A percentile compares a stretch with the other conserved stretches of the same genome.
Conservation (phyloP, 1,140 invertebrate species). For the Proctacanthus coquilletti region DNA sequence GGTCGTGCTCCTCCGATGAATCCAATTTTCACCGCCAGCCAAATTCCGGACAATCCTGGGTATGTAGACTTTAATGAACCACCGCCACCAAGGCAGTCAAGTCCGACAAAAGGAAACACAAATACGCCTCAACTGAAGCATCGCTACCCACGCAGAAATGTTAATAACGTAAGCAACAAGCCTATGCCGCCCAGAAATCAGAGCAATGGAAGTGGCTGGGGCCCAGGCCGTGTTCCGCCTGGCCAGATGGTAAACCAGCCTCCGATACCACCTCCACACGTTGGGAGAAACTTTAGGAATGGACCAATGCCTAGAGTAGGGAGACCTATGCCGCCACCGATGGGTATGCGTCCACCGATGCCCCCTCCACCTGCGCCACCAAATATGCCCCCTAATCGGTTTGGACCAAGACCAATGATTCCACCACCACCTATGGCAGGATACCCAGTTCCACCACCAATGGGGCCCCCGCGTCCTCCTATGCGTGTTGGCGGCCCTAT, state of each 20-base stretch:
- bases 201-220: not conserved
- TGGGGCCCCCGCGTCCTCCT: constrained; percentile 11
- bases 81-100: constrained; percentile 6
- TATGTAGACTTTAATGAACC: constrained; percentile 27
- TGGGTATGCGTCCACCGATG: constrained; percentile 9
- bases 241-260: constrained; percentile 5
- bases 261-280: constrained; percentile 12
- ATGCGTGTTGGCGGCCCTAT: not conserved
- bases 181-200: not conserved
- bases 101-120: constrained; percentile 11
- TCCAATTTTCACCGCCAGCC: too few relatives aligned
- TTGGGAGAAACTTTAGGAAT: not conserved
- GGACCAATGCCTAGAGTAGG: not conserved
- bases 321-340: not conserved
- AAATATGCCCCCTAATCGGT: not conserved
- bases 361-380: constrained; percentile 9
- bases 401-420: constrained; percentile 2
- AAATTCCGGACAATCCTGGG: constrained; percentile 28
- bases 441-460: constrained; percentile 15
- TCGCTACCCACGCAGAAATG: not conserved
- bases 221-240: not conserved
- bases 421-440: constrained; percentile 14
- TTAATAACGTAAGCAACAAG: not conserved
- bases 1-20: too few relatives aligned
- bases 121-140: too few relatives aligned